Evolutionary conservation across 2,888 invertebrate genomes (phyloP).

Genomic region (Drosophila mimetica): DNA sequence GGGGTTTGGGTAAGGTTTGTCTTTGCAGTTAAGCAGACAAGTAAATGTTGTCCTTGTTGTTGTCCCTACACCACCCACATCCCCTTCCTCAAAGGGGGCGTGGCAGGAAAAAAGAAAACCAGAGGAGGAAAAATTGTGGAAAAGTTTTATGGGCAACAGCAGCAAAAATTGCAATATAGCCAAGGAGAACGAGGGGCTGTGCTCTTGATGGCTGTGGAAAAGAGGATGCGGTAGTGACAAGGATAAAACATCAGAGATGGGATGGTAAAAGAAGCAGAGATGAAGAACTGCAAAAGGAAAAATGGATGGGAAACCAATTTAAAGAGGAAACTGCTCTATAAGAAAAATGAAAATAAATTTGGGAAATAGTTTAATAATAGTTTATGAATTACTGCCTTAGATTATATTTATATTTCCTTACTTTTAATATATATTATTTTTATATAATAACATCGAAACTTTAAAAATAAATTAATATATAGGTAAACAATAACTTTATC

Average conservation of each 20-base stretch:
- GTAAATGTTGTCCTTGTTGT: conserved; percentile 79
- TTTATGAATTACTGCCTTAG: too few relatives aligned
- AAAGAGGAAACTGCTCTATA: conserved; percentile 28
- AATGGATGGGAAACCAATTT: conserved; percentile 47
- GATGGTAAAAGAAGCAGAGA: conserved; percentile 6
- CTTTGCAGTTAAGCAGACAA: conserved; percentile 81
- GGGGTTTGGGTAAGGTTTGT: conserved; percentile 62
- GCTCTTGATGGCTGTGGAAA: conserved; percentile 70
- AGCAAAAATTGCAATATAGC: conserved; percentile 81
- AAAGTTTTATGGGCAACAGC: conserved; percentile 80
- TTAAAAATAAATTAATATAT: conserved; percentile 1
- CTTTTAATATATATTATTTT: too few relatives aligned
- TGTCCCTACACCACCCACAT: conserved; percentile 48
- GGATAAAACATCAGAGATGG: conserved; percentile 30
- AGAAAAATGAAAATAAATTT: conserved; percentile 49
- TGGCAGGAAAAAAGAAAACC: conserved; percentile 44
- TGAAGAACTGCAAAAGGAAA: conserved; percentile 23
- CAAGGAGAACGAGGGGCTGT: conserved; percentile 31
- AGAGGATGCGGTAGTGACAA: conserved; percentile 62
- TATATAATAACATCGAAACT: neutral
- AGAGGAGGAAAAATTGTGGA: conserved; percentile 67
- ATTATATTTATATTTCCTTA: too few relatives aligned
- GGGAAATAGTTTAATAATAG: conserved; percentile 31
- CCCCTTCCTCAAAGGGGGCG: conserved; percentile 27
- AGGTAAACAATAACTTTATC: neutral